Conservation (phyloP, 2,797 vertebrate genomes). For the Percopsis omiscomaycus region DNA sequence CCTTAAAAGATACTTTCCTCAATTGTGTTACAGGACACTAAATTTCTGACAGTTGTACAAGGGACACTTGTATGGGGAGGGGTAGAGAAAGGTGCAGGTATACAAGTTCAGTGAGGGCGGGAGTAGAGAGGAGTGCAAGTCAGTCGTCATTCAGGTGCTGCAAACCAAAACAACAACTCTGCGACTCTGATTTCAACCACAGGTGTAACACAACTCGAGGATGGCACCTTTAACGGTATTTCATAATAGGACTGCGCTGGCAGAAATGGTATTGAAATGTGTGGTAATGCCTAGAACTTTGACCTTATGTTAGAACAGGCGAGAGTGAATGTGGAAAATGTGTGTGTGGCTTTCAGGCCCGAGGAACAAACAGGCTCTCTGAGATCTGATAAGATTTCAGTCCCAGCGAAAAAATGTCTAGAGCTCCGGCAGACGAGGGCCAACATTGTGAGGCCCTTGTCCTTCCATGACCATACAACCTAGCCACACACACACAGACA, state of each 20-base stretch:
- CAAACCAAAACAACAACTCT: too few species aligned
- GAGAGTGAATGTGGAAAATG: conserved; percentile 25
- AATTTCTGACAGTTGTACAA: too few species aligned
- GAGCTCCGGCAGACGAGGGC: conserved; percentile 55
- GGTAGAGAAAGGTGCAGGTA: too few species aligned
- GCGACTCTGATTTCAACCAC: too few species aligned
- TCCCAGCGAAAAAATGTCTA: conserved; percentile 55
- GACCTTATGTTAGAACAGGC: conserved; percentile 46
- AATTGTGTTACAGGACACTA: too few species aligned
- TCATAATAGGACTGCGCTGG: conserved; percentile 16
- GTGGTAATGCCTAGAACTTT: conserved; percentile 18
- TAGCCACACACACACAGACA: conserved; percentile 36
- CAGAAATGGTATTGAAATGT: conserved; percentile 23
- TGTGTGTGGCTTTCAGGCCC: conserved; percentile 59
- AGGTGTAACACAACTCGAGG: too few species aligned
- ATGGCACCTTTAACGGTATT: conserved; percentile 16
- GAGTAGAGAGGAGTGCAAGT: too few species aligned
- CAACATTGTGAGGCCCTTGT: conserved; percentile 53
- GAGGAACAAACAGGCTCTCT: conserved; percentile 68
- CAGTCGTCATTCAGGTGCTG: too few species aligned
- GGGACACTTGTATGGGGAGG: too few species aligned
- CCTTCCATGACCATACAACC: conserved; percentile 63
- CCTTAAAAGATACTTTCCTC: too few species aligned
- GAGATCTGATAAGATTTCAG: conserved; percentile 70
- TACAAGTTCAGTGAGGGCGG: too few species aligned